phyloP scores from a whole-genome alignment of 2,113 vertebrate species.

The Cathartes aura region DNA sequence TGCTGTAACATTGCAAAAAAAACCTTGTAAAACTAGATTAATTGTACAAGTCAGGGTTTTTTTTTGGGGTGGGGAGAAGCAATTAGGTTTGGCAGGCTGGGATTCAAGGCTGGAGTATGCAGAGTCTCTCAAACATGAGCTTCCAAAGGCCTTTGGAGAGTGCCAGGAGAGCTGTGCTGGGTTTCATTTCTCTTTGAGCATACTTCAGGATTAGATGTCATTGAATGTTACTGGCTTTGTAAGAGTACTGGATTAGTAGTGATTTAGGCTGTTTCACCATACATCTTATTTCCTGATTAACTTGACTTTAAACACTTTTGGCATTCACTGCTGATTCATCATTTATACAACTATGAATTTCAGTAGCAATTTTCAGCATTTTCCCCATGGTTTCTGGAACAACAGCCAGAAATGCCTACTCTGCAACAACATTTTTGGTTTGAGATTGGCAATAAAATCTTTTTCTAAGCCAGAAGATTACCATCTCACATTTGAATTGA shows the following conservation, averaged over 20 bases:
- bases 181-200: not conserved
- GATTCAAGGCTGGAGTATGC: not conserved
- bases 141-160: not conserved
- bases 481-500: not conserved
- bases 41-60: not conserved
- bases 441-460: not conserved
- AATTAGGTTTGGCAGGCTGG: not conserved
- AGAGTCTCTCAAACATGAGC: not conserved
- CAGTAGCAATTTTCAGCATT: not conserved
- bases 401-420: not conserved
- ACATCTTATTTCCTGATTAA: not conserved
- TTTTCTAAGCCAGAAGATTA: not conserved
- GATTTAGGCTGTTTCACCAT: slow-evolving; percentile 4
- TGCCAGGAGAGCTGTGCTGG: not conserved
- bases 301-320: not conserved
- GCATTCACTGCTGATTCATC: not conserved
- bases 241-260: not conserved
- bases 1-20: not conserved
- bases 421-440: not conserved
- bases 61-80: not conserved
- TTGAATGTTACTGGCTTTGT: not conserved
- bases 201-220: not conserved
- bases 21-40: not conserved
- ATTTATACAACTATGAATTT: not conserved
- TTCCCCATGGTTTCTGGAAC: not conserved